phyloP scores from a whole-genome alignment of 1,140 invertebrate genomes.

The Hyposmocoma kahamanoa region DNA sequence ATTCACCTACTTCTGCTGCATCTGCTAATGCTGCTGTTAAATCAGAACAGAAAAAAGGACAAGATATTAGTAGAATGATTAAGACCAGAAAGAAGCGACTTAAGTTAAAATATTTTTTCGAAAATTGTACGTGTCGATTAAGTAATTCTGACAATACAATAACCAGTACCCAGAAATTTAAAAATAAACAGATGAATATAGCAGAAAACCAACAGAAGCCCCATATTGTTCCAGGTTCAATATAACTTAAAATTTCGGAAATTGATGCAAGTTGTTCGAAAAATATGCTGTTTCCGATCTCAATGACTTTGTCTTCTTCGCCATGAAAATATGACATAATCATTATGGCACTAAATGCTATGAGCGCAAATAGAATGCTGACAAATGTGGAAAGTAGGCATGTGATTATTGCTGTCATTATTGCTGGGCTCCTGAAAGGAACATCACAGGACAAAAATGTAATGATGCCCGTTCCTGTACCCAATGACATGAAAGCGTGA shows the following conservation, averaged over 20 bases:
- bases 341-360: conserved; percentile 14
- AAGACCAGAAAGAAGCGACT: background rate
- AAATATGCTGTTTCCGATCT: background rate
- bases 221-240: background rate
- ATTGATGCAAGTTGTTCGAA: background rate
- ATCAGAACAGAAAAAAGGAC: background rate
- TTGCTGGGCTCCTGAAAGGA: conserved; percentile 50
- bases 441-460: conserved; percentile 40
- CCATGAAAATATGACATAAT: background rate
- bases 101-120: background rate
- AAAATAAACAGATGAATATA: background rate
- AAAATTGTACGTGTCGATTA: background rate
- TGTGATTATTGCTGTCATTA: conserved; percentile 43
- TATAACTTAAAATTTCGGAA: background rate
- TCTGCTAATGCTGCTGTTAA: background rate
- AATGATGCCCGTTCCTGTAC: conserved; percentile 47
- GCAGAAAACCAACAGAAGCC: background rate
- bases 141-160: background rate
- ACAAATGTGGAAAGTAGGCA: conserved; percentile 39
- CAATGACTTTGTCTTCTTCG: background rate
- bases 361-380: conserved; percentile 33
- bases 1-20: background rate
- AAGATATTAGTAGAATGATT: background rate
- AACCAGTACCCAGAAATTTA: background rate
- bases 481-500: conserved; percentile 38